Percentiles rank a stretch among this genome's conserved stretches.
These are phyloP conservation scores for Wiebesia pumilae DNA, from an alignment of 1,140 invertebrate genomes.

Conservation along the genomic window DNA sequence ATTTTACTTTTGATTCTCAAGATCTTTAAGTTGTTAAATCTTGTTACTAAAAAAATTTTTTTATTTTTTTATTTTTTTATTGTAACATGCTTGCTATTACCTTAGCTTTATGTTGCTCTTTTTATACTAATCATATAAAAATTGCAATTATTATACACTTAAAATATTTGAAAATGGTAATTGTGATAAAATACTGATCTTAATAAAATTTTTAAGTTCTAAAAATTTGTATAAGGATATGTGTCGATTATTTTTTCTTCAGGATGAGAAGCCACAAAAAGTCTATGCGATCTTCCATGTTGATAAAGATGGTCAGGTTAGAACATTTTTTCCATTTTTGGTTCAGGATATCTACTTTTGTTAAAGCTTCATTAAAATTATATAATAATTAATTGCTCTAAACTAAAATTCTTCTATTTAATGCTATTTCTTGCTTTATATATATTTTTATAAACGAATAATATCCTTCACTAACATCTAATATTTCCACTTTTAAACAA, in stretches of 20 bases:
- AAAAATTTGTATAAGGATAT: conserved; percentile 28
- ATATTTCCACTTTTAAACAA: background rate
- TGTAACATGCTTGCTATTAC: background rate
- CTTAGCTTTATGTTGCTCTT: background rate
- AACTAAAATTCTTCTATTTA: background rate
- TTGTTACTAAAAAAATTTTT: background rate
- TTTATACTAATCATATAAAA: conserved; percentile 25
- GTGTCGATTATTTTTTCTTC: conserved; percentile 74
- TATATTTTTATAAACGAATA: background rate
- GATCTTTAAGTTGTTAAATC: conserved; percentile 24
- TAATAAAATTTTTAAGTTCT: background rate
- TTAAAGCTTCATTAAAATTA: background rate
- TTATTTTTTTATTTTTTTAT: conserved; percentile 19
- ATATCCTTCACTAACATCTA: background rate
- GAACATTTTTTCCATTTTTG: conserved; percentile 60
- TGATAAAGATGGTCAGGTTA: conserved; percentile 81
- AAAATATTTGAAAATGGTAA: background rate
- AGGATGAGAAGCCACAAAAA: conserved; percentile 80
- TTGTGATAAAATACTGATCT: background rate
- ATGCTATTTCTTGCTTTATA: background rate
- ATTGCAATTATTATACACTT: conserved; percentile 8
- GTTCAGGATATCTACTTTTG: conserved; percentile 24
- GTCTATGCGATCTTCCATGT: conserved; percentile 80
- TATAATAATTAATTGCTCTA: background rate
- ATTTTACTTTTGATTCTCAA: conserved; percentile 31